These are phyloP conservation scores for Hystrix cristata DNA, from an alignment of 2,113 vertebrate genomes.

Conservation along the genomic window DNA sequence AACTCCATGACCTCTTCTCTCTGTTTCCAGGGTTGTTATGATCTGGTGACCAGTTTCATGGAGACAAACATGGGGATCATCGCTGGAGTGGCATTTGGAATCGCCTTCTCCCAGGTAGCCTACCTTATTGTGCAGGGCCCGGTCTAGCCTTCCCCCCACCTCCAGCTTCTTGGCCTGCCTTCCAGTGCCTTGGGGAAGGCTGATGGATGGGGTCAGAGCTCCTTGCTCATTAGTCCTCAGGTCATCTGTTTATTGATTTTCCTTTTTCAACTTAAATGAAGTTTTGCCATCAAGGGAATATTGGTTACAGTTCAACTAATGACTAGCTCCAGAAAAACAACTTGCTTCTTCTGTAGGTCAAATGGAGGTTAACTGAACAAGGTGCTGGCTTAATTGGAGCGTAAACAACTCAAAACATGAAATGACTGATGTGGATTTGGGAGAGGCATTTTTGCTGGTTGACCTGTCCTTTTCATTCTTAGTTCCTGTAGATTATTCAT, in stretches of 20 bases:
- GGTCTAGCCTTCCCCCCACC: background rate
- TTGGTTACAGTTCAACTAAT: slow-evolving; percentile 88
- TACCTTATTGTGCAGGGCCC: background rate
- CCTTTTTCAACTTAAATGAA: slow-evolving; percentile 90
- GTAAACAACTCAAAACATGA: slow-evolving; percentile 87
- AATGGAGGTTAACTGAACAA: slow-evolving; percentile 89
- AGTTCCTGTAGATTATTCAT: background rate
- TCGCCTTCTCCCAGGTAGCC: slow-evolving; percentile 98
- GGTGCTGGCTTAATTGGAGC: slow-evolving; percentile 87
- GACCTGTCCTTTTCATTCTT: slow-evolving; percentile 43
- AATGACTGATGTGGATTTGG: slow-evolving; percentile 83
- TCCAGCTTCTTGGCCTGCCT: slow-evolving; percentile 12
- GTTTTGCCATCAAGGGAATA: slow-evolving; percentile 89
- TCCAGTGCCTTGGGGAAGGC: slow-evolving; percentile 74
- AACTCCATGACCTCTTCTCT: slow-evolving; percentile 58
- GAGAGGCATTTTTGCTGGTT: slow-evolving; percentile 50
- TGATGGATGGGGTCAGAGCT: slow-evolving; percentile 84
- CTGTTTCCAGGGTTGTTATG: slow-evolving; percentile 95
- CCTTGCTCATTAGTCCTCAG: slow-evolving; percentile 87
- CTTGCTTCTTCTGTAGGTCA: slow-evolving; percentile 88
- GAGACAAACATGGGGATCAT: slow-evolving; percentile 99
- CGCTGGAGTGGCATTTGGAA: slow-evolving; percentile 97
- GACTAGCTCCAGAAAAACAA: slow-evolving; percentile 87
- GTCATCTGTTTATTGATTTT: slow-evolving; percentile 91
- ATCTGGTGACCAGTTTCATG: slow-evolving; percentile 97